phyloP scores from a whole-genome alignment of 2,797 vertebrate species.

The Micromesistius poutassou region DNA sequence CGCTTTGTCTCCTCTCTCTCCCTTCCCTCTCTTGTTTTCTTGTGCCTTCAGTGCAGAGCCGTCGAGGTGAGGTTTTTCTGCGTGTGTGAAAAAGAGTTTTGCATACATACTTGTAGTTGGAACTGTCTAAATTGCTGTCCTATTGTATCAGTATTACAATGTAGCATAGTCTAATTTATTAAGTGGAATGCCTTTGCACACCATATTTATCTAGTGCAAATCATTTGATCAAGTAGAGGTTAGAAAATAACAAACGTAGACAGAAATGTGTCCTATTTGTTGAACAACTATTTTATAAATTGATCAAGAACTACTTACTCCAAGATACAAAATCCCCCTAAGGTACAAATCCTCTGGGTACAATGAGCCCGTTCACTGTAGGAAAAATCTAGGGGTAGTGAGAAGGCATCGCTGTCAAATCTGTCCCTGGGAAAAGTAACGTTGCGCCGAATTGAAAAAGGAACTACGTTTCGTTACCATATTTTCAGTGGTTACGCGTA shows the following conservation, averaged over 20 bases:
- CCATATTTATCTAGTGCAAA: no score
- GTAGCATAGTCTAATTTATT: not conserved
- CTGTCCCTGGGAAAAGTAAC: no score
- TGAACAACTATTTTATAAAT: not conserved
- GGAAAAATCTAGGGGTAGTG: no score
- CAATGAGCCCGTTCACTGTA: no score
- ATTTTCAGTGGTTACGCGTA: no score
- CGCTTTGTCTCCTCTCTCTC: constrained; percentile 38
- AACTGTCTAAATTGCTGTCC: not conserved
- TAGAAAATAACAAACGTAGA: not conserved
- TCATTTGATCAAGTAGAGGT: no score
- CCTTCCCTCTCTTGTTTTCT: constrained; percentile 68
- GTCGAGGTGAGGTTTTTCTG: constrained; percentile 88
- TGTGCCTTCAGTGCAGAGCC: constrained; percentile 94
- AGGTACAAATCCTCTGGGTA: no score
- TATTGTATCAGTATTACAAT: not conserved
- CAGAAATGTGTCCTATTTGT: not conserved
- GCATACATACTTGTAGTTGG: not conserved
- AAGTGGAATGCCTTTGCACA: no score
- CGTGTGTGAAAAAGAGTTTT: not conserved
- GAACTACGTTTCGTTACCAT: no score
- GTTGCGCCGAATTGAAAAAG: no score
- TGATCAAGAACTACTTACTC: not conserved
- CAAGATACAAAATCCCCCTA: not conserved
- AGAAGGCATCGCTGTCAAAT: no score